Percentiles rank a stretch among this genome's conserved stretches.
These are phyloP conservation scores for Gallinago solitaria DNA, from an alignment of 2,797 vertebrate species.

Conservation along the genomic window DNA sequence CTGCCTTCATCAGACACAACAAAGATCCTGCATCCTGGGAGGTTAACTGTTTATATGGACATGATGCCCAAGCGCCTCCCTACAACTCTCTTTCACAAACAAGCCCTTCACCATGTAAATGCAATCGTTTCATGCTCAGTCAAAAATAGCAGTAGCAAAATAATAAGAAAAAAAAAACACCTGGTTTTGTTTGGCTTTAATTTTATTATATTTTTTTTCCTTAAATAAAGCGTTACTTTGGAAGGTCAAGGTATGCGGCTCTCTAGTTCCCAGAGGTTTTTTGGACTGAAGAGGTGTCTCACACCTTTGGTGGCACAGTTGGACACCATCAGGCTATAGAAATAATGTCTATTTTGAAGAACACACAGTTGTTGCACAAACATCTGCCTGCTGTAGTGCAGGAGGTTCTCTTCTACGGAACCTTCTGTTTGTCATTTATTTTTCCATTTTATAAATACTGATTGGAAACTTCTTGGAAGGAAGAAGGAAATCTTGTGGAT, in stretches of 20 bases:
- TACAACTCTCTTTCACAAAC: slow-evolving; percentile 52
- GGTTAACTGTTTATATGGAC: slow-evolving; percentile 70
- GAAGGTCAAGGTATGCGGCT: slow-evolving; percentile 34
- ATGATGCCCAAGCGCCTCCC: slow-evolving; percentile 54
- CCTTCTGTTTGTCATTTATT: slow-evolving; percentile 75
- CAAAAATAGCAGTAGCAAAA: slow-evolving; percentile 57
- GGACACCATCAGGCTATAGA: neutral
- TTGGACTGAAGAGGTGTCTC: slow-evolving; percentile 32
- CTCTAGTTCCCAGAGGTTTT: neutral
- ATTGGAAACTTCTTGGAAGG: slow-evolving; percentile 74
- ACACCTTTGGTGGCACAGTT: neutral
- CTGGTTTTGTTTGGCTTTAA: slow-evolving; percentile 6
- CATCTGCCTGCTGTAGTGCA: slow-evolving; percentile 21
- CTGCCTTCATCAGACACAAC: slow-evolving; percentile 86
- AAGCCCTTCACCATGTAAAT: slow-evolving; percentile 57
- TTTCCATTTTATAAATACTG: slow-evolving; percentile 72
- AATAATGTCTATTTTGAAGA: neutral
- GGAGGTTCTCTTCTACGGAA: slow-evolving; percentile 46
- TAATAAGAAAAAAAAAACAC: neutral
- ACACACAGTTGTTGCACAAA: slow-evolving; percentile 2
- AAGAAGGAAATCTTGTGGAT: slow-evolving; percentile 65
- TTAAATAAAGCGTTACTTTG: neutral
- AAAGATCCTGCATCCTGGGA: slow-evolving; percentile 76
- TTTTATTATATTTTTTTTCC: neutral
- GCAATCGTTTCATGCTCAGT: slow-evolving; percentile 45